phyloP scores from a whole-genome alignment of 2,113 vertebrate species.

The Spheniscus mendiculus region DNA sequence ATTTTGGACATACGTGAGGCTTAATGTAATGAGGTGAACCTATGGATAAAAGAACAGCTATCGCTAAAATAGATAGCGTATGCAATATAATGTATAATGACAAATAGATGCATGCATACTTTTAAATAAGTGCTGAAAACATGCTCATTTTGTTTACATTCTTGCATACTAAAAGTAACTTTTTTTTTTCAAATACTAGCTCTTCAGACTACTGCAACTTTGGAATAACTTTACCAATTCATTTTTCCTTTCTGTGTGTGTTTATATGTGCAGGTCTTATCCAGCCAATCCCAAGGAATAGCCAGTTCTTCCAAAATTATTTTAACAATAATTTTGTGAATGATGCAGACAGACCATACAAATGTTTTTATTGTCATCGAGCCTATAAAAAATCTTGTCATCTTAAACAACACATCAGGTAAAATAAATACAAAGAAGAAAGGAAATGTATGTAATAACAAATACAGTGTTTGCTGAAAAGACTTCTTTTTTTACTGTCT shows the following conservation, averaged over 20 bases:
- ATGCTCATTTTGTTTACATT: neutral
- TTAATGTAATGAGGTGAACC: neutral
- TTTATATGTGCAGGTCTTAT: constrained; percentile 84
- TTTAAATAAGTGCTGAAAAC: neutral
- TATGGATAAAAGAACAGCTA: neutral
- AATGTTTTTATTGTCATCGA: constrained; percentile 93
- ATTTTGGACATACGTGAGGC: neutral
- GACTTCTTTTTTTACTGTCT: neutral
- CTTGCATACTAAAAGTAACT: neutral
- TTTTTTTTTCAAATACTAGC: neutral
- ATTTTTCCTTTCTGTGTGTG: constrained; percentile 1
- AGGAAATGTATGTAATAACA: neutral
- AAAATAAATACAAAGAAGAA: neutral
- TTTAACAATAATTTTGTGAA: constrained; percentile 84
- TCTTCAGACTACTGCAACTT: neutral
- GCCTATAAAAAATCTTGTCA: constrained; percentile 99
- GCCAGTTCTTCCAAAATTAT: constrained; percentile 90
- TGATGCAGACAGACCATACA: constrained; percentile 93
- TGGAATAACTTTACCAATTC: neutral
- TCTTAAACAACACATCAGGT: constrained; percentile 98
- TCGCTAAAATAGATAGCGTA: neutral
- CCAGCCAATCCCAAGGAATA: constrained; percentile 87
- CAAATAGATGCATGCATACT: neutral
- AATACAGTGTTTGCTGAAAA: neutral
- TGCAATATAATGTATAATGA: neutral